Evolutionary conservation across 2,113 vertebrate genomes (phyloP), one percentile per base, ranked within the genome.

Genomic region (Pelvicachromis taeniatus): DNA sequence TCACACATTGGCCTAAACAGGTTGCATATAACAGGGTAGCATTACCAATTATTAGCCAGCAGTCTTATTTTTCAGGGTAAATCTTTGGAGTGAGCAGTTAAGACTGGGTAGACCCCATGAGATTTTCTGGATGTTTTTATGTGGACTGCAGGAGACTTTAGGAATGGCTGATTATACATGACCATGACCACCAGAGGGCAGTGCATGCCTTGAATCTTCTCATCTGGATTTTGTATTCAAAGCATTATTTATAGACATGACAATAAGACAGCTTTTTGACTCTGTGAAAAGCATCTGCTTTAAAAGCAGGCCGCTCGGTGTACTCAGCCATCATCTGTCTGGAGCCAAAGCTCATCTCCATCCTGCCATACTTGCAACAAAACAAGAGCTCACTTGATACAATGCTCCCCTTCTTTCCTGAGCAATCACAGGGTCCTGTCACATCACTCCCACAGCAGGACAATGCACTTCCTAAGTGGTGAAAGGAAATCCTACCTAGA

Each of bases 401-500:
- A 95, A 95, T 85, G 92, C 86, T 81, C 83, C 90, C 89, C 92
- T 94, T 95, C 91, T 94, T 91, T 81, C 79, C 91, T 21, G 83
- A 85, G 90, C 89, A 90, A 93, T 94, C 89, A 80, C 88, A 75
- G 88, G 89, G 14, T 83, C 90, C 82, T 78, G 92, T 95, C 94
- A 90, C 93, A 88, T 93, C 94, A 89, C 84, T 93, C 94, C 92
- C 92, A 82, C 29, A 92, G 85, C 63, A 82, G 92, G 85, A 95
- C 95, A 95, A 94, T 95, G 77, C 78, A 75, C 93, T 91, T 95
- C 90, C 94, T 91, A 93, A 95, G 92, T 70, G 83, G 89, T 94
- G 94, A 94, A 95, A 95, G 93, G 92, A 89, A 93, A 95, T 92
- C 91, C 91, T 91, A 93, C 90, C 92, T 89, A 89, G 86, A 93